Evolutionary conservation across 2,888 invertebrate genomes (phyloP).

Genomic region (Ganaspis brasiliensis): DNA sequence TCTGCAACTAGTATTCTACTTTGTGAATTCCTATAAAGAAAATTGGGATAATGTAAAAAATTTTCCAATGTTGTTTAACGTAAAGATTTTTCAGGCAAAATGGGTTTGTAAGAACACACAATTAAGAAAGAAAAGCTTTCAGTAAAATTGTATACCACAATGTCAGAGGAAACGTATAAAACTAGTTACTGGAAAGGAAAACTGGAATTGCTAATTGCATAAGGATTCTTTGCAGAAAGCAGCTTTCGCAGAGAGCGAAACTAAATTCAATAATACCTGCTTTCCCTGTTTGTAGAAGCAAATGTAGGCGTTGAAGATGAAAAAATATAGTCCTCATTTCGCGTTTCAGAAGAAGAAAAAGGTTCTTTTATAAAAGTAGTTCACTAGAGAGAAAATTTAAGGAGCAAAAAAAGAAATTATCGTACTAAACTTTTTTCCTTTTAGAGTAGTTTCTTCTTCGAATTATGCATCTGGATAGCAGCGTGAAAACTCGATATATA

Average conservation of each 20-base stretch:
- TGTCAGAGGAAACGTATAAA: neutral
- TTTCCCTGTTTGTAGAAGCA: slow-evolving; percentile 24
- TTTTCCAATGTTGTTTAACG: too few species aligned
- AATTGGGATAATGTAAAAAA: too few species aligned
- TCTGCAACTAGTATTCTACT: too few species aligned
- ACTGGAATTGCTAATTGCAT: slow-evolving; percentile 40
- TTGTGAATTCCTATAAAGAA: too few species aligned
- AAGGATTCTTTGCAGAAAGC: slow-evolving; percentile 22
- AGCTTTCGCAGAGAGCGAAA: slow-evolving; percentile 16
- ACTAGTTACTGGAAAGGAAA: neutral
- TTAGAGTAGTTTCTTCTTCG: neutral
- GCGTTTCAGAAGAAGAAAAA: neutral
- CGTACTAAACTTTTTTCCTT: slow-evolving; percentile 12
- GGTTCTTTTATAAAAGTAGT: slow-evolving; percentile 20
- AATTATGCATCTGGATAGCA: slow-evolving; percentile 2
- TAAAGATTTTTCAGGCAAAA: neutral
- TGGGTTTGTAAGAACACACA: neutral
- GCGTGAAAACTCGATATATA: slow-evolving; percentile 2
- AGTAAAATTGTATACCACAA: slow-evolving; percentile 2
- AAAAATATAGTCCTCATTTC: slow-evolving; percentile 9
- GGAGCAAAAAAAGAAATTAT: neutral
- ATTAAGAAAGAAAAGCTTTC: neutral
- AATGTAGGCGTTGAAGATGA: neutral
- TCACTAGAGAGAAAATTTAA: neutral
- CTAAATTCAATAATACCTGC: slow-evolving; percentile 33